Evolutionary conservation across 1,140 invertebrate species (phyloP).

Genomic region (Pseudomyrmex cubaensis): DNA sequence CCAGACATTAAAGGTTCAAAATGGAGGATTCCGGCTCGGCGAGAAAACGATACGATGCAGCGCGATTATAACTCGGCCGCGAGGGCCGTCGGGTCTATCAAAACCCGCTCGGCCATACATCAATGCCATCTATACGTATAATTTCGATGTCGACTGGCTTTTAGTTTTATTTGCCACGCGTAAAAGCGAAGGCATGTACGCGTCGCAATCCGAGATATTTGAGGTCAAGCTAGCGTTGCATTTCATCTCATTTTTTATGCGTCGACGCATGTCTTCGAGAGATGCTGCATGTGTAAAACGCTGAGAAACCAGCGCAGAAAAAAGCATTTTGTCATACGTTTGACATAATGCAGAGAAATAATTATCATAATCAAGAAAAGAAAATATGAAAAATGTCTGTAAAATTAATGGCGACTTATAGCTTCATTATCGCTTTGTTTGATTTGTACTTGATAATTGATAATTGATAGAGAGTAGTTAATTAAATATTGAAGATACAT

Average conservation of each 20-base stretch:
- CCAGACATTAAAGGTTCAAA: constrained; percentile 65
- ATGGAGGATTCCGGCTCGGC: constrained; percentile 67
- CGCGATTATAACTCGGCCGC: constrained; percentile 70
- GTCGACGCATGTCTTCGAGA: not conserved
- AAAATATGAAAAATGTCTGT: not conserved
- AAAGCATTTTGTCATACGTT: constrained; percentile 7
- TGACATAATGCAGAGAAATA: too few relatives aligned
- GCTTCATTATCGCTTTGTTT: not conserved
- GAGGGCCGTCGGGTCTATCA: constrained; percentile 76
- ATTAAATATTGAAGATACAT: constrained; percentile 22
- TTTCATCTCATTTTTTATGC: constrained; percentile 36
- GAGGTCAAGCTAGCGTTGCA: constrained; percentile 17
- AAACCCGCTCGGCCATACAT: constrained; percentile 79
- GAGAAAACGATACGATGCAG: constrained; percentile 69
- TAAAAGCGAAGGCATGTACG: constrained; percentile 70
- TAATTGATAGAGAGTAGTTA: not conserved
- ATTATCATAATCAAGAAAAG: too few relatives aligned
- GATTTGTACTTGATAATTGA: not conserved
- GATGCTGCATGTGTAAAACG: not conserved
- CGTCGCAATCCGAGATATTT: constrained; percentile 53
- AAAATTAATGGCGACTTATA: not conserved
- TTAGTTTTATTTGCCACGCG: constrained; percentile 68
- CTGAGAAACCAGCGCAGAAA: not conserved
- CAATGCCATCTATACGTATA: constrained; percentile 81
- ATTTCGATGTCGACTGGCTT: constrained; percentile 77